Conservation (phyloP, 2,888 invertebrate genomes). For the Nycteola revayana region DNA sequence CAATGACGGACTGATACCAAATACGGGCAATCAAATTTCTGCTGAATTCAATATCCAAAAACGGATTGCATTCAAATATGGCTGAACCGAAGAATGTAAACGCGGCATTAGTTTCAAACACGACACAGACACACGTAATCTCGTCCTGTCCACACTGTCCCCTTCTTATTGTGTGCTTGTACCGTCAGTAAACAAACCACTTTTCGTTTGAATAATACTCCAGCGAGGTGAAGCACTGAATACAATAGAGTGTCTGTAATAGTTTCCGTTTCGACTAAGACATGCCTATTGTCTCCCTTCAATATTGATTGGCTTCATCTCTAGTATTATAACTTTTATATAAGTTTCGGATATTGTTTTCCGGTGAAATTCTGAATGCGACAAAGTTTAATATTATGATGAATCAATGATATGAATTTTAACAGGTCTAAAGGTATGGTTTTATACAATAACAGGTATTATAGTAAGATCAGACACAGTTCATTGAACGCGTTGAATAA, state of each 20-base stretch:
- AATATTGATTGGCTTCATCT: slow-evolving; percentile 75
- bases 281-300: slow-evolving; percentile 74
- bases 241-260: slow-evolving; percentile 75
- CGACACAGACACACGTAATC: slow-evolving; percentile 51
- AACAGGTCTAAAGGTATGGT: slow-evolving; percentile 25
- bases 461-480: slow-evolving; percentile 43
- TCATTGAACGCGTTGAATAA: slow-evolving; percentile 62
- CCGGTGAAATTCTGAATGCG: slow-evolving; percentile 41
- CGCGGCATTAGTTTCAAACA: slow-evolving; percentile 45
- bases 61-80: no score
- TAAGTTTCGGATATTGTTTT: slow-evolving; percentile 53
- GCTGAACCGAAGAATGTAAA: no score
- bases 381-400: slow-evolving; percentile 39
- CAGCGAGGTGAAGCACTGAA: slow-evolving; percentile 70
- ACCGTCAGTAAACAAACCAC: slow-evolving; percentile 73
- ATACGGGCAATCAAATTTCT: no score
- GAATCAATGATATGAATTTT: slow-evolving; percentile 26
- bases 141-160: slow-evolving; percentile 56
- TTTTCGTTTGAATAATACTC: slow-evolving; percentile 76
- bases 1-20: no score
- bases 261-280: slow-evolving; percentile 80
- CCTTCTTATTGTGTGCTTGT: slow-evolving; percentile 58
- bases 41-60: no score
- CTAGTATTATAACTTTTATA: slow-evolving; percentile 48
- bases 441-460: slow-evolving; percentile 31